Evolutionary conservation across 2,113 vertebrate species (phyloP), one percentile per base, ranked within the genome.

Genomic region (Parus major): DNA sequence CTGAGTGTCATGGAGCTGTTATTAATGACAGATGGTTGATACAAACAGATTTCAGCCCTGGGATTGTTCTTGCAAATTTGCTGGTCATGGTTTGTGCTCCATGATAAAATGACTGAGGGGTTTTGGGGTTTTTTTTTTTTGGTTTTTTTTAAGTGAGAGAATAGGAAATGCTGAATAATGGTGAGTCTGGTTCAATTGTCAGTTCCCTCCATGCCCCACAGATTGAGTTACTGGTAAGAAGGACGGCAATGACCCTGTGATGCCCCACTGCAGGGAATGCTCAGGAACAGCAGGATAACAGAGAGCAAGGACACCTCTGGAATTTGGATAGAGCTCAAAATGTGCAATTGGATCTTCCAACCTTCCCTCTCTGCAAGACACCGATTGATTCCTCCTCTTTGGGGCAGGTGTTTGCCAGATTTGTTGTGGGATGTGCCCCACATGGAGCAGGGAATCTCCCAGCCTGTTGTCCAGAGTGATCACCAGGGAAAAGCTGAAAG

Each of bases 61-160:
- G n/a, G 85, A 77, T 35, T 93, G 39, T 77, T 93, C 68, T 90
- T 92, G 76, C 49, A 88, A 70, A 88, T 83, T 86, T 49, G 44
- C 72, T 86, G 47, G 36, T 92, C 69, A 28, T 60, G 4, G 3
- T 56, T 93, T 71, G 64, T 81, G 50, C 41, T 90, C 15, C 11
- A 14, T 7, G 33, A 63, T 27, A 64, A 88, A 53, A 78, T n/a
- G 69, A 71, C 36, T 85, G 59, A 57, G 5, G 12, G 4, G 3
- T 21, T 19, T 42, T 4, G 12, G 15, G 10, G 0, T 0, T 14
- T 44, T 44, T 36, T 49, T 14, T 3, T 10, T 59, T 27, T 15
- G 14, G 8, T 33, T 56, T n/a, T 8, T 28, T 52, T 17, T 57
- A 27, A 73, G 21, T 24, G 10, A 22, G 17, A 87, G 22, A 49